Evolutionary conservation across 2,888 invertebrate genomes (phyloP), one percentile per base, ranked within the genome.

Genomic region (Syrista parreyssii): DNA sequence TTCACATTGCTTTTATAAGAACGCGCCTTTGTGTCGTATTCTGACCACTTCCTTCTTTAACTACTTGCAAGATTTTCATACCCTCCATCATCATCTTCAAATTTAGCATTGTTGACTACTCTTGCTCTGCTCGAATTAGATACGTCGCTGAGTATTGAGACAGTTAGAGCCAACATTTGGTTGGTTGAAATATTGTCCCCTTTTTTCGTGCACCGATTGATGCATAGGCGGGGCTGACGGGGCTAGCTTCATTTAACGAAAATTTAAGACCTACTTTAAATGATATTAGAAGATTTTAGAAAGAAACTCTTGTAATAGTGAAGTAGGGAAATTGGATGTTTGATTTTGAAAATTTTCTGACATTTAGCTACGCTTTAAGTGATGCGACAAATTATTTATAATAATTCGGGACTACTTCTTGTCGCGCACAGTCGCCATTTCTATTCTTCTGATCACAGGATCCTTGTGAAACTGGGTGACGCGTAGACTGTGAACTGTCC

Each of bases 361-460:
- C 9, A 9, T 23, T 23, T 9, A 2, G 9, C 2, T 55, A 55
- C 55, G 9, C 9, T 55, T 55, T 23, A 9, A 55, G 55, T 23
- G 55, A 23, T 23, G 23, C 15, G 23, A 55, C 9, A 55, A 55
- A 55, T 23, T 23, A 23, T 55, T 55, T 55, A 55, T 9, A 55
- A 55, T 55, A 55, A 55, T 55, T 55, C 32, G 83, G 82, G 71
- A 82, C 82, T 85, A 85, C 75, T 85, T 85, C 74, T 74, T 77
- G 76, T 11, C 73, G 78, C 78, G 74, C 68, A 77, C 40, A 30
- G 81, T 79, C 84, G 84, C 86, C 86, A 86, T 86, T 79, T 81
- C 83, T 76, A 79, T 83, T 80, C 11, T 72, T 80, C 11, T 69
- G n/a, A 12, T 74, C 23, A 30, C 35, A 11, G 71, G 15, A 33